Evolutionary conservation across 2,113 vertebrate species (phyloP).

Genomic region (Casuarius casuarius): DNA sequence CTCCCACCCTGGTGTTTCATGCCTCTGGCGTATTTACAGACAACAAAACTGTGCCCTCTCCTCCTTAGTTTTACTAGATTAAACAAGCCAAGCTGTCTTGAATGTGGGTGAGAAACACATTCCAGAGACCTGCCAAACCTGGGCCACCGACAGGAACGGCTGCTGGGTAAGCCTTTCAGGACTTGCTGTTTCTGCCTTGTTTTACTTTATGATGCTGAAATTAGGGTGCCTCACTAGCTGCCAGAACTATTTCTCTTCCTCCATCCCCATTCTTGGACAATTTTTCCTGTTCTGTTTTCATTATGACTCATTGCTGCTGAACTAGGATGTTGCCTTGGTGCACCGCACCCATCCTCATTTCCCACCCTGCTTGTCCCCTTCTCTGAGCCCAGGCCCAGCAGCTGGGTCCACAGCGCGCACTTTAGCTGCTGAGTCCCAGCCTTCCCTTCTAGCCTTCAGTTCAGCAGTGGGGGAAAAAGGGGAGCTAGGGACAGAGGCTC

Average conservation of each 20-base stretch:
- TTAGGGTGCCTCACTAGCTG: neutral
- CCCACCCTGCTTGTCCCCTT: neutral
- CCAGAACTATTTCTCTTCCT: neutral
- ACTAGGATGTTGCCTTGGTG: neutral
- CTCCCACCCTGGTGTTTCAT: neutral
- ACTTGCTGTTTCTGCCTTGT: neutral
- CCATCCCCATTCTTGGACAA: neutral
- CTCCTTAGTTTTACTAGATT: slow-evolving; percentile 42
- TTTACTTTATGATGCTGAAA: neutral
- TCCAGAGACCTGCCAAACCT: neutral
- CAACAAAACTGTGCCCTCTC: slow-evolving; percentile 34
- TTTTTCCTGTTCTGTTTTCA: neutral
- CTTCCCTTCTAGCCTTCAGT: neutral
- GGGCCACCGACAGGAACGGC: fast-evolving
- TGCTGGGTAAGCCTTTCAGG: neutral
- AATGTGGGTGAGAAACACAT: slow-evolving; percentile 46
- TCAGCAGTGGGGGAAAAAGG: neutral
- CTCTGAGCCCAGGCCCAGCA: neutral
- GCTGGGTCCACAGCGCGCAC: too few species aligned
- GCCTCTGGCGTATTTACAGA: slow-evolving; percentile 47
- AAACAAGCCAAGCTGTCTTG: slow-evolving; percentile 39
- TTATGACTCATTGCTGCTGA: neutral
- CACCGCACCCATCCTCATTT: neutral
- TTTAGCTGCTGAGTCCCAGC: neutral
- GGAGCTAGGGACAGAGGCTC: neutral